Base-by-base conservation (phyloP, 2,113 vertebrate genomes). In the Plectropomus leopardus region DNA sequence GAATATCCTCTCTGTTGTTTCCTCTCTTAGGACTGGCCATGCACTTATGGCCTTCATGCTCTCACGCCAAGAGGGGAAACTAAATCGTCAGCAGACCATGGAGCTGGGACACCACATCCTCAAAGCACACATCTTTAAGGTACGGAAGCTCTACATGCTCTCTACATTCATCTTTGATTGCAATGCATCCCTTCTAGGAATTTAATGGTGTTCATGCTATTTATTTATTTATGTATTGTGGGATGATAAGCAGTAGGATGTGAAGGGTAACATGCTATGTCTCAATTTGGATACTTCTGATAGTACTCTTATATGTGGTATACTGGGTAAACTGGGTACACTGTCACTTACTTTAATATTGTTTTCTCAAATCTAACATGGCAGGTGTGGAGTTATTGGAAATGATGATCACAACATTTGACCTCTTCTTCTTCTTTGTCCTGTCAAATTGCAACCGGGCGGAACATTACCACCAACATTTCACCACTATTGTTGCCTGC, bases 121-220 rank as follows among this genome's bases (percentile, higher is more conserved):
- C 28, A 99, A 99, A 95, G 98, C 98, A 4, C 98, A 99, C 87
- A 99, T 99, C 91, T 99, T 99, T 88, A 99, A 99, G 98, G 98
- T 99, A 95, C 88, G 1, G 6, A 63, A 34, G 34, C 55, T 24
- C 8, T 8, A 36, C 11, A 21, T 45, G 10, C 48, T 48, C 16
- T 21, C 19, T 51, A 10, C 57, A 61, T 76, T 40, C 30, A 13
- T 71, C 17, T 79, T 60, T 63, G 21, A 45, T 67, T 72, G 8
- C 70, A 73, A 72, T 69, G 34, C 9, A 61, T 59, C 70, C 30
- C 24, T 60, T 66, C 32, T 28, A n/a, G 11, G 44, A 59, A 45
- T 66, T 53, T 40, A 24, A 47, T 45, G 7, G 16, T 42, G 40
- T 74, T 70, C 48, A 9, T 17, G 76, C 28, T 71, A 6, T 76